phyloP scores from a whole-genome alignment of 2,888 invertebrate species.

The Pterobdella sp. region DNA sequence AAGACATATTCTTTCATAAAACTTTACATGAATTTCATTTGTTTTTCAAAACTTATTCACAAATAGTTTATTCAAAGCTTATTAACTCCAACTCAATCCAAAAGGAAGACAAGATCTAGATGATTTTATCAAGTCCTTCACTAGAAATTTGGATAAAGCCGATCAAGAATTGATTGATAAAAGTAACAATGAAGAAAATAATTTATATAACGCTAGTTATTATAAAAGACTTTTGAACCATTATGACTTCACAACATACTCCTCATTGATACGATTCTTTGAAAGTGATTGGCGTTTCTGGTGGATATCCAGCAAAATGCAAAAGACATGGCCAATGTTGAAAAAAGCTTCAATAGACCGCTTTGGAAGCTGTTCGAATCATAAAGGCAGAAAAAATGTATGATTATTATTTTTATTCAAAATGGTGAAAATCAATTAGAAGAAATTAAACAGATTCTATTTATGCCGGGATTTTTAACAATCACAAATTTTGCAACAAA shows the following conservation, averaged over 20 bases:
- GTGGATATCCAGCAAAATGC: constrained; percentile 29
- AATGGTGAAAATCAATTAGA: background rate
- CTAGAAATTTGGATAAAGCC: too few species aligned
- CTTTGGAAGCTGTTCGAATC: constrained; percentile 10
- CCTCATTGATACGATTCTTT: constrained; percentile 11
- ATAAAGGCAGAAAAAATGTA: background rate
- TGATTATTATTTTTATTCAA: background rate
- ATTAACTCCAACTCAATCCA: too few species aligned
- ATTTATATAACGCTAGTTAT: too few species aligned
- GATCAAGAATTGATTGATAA: too few species aligned
- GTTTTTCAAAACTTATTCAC: too few species aligned
- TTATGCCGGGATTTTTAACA: constrained; percentile 30
- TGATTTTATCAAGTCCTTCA: too few species aligned
- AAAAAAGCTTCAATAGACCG: background rate
- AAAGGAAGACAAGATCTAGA: too few species aligned
- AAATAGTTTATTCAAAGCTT: too few species aligned
- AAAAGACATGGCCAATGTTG: constrained; percentile 26
- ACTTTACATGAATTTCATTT: too few species aligned
- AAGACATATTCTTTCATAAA: too few species aligned
- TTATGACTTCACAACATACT: background rate
- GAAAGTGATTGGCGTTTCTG: constrained; percentile 26
- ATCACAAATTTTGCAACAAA: constrained; percentile 31
- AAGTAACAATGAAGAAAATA: too few species aligned
- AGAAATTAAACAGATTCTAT: constrained; percentile 25
- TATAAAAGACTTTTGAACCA: too few species aligned